phyloP scores from a whole-genome alignment of 2,888 invertebrate genomes.

The Drosophila paranaensis region DNA sequence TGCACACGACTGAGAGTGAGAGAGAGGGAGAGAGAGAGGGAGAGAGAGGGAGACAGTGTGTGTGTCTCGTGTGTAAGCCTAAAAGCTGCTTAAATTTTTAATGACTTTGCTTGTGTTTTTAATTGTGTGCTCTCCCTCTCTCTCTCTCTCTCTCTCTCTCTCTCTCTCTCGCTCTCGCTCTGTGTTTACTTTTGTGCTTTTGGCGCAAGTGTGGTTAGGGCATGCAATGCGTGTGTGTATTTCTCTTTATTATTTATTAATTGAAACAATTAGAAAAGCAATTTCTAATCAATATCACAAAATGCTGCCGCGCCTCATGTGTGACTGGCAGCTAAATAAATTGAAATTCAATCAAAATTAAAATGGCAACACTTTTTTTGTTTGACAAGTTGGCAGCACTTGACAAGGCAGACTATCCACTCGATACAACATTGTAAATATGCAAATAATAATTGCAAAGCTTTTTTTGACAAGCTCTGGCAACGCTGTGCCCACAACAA shows the following conservation, averaged over 20 bases:
- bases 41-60: not conserved
- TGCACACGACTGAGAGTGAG: constrained; percentile 13
- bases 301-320: not conserved
- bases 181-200: constrained; percentile 17
- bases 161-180: not conserved
- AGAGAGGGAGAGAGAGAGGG: constrained; percentile 14
- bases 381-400: constrained; percentile 7
- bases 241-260: constrained; percentile 9
- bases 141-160: not conserved
- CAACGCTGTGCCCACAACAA: constrained; percentile 4
- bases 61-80: constrained; percentile 65
- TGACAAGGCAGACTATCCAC: not conserved
- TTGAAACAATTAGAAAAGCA: constrained; percentile 10
- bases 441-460: too few species aligned
- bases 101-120: constrained; percentile 80
- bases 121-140: constrained; percentile 63
- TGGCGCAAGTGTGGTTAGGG: constrained; percentile 6
- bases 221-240: not conserved
- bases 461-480: not conserved
- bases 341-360: constrained; percentile 4
- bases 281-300: constrained; percentile 1
- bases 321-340: constrained; percentile 4
- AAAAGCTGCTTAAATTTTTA: constrained; percentile 81
- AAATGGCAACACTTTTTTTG: not conserved
- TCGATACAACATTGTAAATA: too few species aligned